phyloP scores from a whole-genome alignment of 1,140 invertebrate species.

The Drosophila obscura region DNA sequence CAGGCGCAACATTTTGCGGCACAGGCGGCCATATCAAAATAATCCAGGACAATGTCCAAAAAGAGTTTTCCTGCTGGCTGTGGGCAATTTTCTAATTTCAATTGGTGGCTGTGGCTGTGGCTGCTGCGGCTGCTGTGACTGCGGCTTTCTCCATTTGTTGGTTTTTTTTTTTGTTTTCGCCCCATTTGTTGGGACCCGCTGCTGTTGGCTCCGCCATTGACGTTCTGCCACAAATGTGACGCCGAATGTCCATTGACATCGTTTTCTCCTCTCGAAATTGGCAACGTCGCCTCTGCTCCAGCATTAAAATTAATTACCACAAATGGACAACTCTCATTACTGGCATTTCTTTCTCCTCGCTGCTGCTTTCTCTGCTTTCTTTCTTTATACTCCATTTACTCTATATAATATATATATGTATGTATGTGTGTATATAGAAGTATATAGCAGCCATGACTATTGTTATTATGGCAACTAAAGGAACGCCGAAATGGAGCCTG shows the following conservation, averaged over 20 bases:
- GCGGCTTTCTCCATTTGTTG: conserved; percentile 11
- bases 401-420: conserved; percentile 14
- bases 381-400: conserved; percentile 7
- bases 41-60: conserved; percentile 37
- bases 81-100: conserved; percentile 64
- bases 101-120: conserved; percentile 23
- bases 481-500: conserved; percentile 1
- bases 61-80: conserved; percentile 27
- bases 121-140: conserved; percentile 8
- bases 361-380: not conserved
- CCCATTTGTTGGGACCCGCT: conserved; percentile 12
- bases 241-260: conserved; percentile 54
- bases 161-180: conserved; percentile 18
- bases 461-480: conserved; percentile 32
- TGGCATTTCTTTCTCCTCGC: conserved; percentile 33
- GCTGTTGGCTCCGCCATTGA: conserved; percentile 31
- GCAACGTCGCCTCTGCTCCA: conserved; percentile 23
- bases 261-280: conserved; percentile 27
- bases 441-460: conserved; percentile 23
- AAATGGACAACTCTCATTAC: conserved; percentile 75
- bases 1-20: not conserved
- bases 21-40: conserved; percentile 9
- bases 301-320: conserved; percentile 80
- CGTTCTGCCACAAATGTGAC: conserved; percentile 35
- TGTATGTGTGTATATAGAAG: conserved; percentile 2